Conservation (phyloP, 2,113 vertebrate species). For the Campylomormyrus tamandua region DNA sequence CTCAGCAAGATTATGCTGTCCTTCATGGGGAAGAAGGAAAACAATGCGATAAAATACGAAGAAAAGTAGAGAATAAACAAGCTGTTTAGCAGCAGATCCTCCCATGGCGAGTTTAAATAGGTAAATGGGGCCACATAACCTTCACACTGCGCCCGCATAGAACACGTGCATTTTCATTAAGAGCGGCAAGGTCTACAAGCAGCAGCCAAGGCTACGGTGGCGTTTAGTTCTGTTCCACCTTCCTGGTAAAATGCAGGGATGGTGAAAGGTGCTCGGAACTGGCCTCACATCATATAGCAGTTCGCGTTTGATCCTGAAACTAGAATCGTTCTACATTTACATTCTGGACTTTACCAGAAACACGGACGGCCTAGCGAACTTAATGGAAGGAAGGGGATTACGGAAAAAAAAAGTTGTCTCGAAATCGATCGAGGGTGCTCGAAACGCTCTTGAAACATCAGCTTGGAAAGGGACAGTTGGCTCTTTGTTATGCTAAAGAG, state of each 20-base stretch:
- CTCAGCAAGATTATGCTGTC: background rate
- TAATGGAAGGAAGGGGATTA: background rate
- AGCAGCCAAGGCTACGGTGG: too few relatives aligned
- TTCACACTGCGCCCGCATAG: background rate
- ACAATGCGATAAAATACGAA: background rate
- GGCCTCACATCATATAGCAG: background rate
- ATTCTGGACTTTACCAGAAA: background rate
- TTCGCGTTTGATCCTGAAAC: background rate
- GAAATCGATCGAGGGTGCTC: background rate
- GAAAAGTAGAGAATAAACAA: background rate
- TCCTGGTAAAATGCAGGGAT: background rate
- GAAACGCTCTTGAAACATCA: background rate
- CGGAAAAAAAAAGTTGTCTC: background rate
- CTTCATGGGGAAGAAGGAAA: background rate
- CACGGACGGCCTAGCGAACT: background rate
- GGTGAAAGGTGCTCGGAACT: background rate
- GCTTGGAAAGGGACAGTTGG: background rate
- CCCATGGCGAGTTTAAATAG: background rate
- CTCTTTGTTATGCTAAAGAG: background rate
- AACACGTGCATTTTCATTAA: background rate
- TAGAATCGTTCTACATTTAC: background rate
- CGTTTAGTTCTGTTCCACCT: background rate
- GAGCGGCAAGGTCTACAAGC: background rate
- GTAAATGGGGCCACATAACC: background rate
- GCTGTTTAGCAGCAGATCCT: background rate